Base-by-base conservation (phyloP, 1,140 invertebrate genomes). In the Panagrolaimus sp. region DNA sequence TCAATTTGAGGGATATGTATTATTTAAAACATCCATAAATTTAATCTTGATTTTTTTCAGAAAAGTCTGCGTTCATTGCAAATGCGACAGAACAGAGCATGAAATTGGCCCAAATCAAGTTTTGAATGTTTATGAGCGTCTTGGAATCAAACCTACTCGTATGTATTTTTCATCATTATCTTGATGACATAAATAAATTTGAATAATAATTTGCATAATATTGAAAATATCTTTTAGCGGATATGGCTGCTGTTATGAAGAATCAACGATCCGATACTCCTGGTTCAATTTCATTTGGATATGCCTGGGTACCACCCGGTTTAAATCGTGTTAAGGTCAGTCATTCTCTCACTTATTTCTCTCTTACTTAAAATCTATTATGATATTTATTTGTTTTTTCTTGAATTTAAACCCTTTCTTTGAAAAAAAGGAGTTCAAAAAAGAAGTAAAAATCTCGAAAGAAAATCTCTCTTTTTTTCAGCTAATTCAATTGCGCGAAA, bases 31-130 rank as follows among this genome's bases (percentile, higher is more conserved):
- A 38, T 38, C 32, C n/a, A n/a, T n/a, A n/a, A n/a, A n/a, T n/a
- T n/a, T 38, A 38, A 38, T 38, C 32, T 38, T 38, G 32, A 38
- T 38, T 7, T 38, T 72, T 72, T 82, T 73, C 77, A 82, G 80
- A 71, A 82, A 82, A 71, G 81, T 82, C 26, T 82, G 80, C 68
- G 81, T 83, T 38, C 80, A 82, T 69, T 82, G 80, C 69, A 82
- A 82, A 68, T 83, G 81, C 70, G 80, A 82, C 67, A 73, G 81
- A 52, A 69, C 62, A 14, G 80, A 82, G 43, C 80, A 82, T 71
- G 80, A 82, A 48, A 43, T 78, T 28, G 76, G 71, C 1, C 68
- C 70, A 7, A 81, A 78, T 68, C 78, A 81, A 66, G 77, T 77
- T 26, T 38, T 83, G 46, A 83, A 68, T 72, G 80, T 82, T 46